Evolutionary conservation across 1,140 invertebrate species (phyloP), one percentile per base, ranked within the genome.

Genomic region (Neoseiulus cucumeris): DNA sequence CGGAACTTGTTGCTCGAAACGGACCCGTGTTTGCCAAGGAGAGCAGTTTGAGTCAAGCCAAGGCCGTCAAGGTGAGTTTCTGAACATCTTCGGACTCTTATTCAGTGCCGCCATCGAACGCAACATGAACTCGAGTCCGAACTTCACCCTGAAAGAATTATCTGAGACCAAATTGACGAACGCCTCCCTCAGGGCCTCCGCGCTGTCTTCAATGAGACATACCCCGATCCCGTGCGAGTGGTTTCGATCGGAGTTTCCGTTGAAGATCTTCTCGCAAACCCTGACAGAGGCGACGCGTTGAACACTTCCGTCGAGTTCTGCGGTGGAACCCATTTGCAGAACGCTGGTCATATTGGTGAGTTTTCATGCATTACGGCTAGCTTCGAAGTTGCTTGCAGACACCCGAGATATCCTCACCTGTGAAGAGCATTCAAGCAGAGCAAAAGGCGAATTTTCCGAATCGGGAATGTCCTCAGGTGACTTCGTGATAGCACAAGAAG

Each of bases 281-380:
- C 94, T 1, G 80, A 85, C 42, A 82, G 84, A 28, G 79, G 83
- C 17, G 82, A 79, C 45, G 93, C 86, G 5, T 80, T 82, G 51
- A 76, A 84, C 59, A 96, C 92, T 1, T 96, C 94, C 25, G 87
- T 99, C n/a, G 96, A 99, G 79, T 98, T 99, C 79, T 99, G 96
- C 79, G 96, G 96, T 68, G 96, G 96, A 72, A 98, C 95, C 28
- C 72, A 72, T 68, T 64, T 72, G 12, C 65, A 66, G 30, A 66
- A 70, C 51, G 68, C 68, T 44, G 71, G 72, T 14, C 72, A 72
- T 68, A 67, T 72, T 39, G 72, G 51, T 59, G 25, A 59, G 39
- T 7, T 66, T 69, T 7, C 17, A n/a, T n/a, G n/a, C 44, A 64
- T n/a, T 33, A 28, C 12, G 42, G 33, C 64, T 68, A 6, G 2